Evolutionary conservation across 2,797 vertebrate genomes (phyloP), one percentile per base, ranked within the genome.

Genomic region (Melanotaenia maccullochi): DNA sequence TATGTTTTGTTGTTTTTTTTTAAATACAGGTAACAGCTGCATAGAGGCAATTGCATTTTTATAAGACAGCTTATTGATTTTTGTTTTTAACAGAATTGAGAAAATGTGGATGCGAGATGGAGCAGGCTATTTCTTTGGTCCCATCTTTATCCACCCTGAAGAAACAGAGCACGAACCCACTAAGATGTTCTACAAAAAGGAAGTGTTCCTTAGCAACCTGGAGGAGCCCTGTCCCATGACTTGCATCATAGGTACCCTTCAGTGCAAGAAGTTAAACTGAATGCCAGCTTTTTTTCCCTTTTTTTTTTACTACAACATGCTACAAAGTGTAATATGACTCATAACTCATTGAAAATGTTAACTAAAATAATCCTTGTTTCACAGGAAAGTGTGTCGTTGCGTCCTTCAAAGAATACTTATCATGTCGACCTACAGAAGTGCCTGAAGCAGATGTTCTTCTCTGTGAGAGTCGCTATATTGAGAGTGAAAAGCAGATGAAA

Each of bases 151-250:
- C 87, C 97, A 97, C 77, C 98, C 98, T 35, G 98, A 99, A 83
- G 98, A 99, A 88, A 99, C 98, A 0, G 97, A 99, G 74, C 98
- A 99, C 24, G 98, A 99, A 61, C 98, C 98, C 70, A 99, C 98
- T 20, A 99, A 99, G 93, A 99, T 99, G 98, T 99, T 99, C 88
- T 99, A 99, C 90, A 99, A 99, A 91, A 99, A 97, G 86, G 98
- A 99, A 93, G 96, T 99, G 74, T 99, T 99, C 93, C 93, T 99
- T 30, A 99, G 97, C 92, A 99, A 97, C 89, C 88, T 99, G 51
- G 98, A 99, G 86, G 98, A 99, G 90, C 94, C 96, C 33, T 99
- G 97, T 75, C 97, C 97, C 0, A 98, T 99, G 97, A 96, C 95
- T 65, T 99, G 97, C 89, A 95, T 99, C 89, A 94, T 97, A 80